Percentiles rank a stretch among this genome's conserved stretches.
phyloP scores from a whole-genome alignment of 2,113 vertebrate species.

The Dendrocopos noguchii region DNA sequence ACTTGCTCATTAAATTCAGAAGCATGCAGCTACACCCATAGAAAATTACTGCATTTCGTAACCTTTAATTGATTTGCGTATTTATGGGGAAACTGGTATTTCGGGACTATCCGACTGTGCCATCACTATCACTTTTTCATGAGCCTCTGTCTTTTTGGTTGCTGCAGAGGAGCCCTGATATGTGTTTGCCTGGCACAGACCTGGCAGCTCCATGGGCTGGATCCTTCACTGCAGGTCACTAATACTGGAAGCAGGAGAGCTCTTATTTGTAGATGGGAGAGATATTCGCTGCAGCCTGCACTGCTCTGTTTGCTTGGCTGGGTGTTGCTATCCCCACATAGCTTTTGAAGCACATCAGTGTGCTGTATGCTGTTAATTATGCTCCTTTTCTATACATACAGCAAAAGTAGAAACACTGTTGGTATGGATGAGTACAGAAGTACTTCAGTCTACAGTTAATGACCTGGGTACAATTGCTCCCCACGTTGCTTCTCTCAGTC shows the following conservation, averaged over 20 bases:
- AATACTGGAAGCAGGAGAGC: neutral
- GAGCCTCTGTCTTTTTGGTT: neutral
- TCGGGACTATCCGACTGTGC: conserved; percentile 49
- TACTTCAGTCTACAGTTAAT: neutral
- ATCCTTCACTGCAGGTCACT: conserved; percentile 50
- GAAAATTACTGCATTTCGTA: conserved; percentile 68
- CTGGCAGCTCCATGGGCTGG: neutral
- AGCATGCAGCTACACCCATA: conserved; percentile 63
- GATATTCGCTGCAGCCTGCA: conserved; percentile 37
- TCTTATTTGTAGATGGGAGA: conserved; percentile 28
- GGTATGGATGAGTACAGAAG: neutral
- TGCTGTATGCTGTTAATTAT: neutral
- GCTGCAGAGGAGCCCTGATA: neutral
- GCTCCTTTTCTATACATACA: neutral
- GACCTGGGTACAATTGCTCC: neutral
- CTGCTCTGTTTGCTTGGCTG: conserved; percentile 45
- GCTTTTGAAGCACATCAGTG: neutral
- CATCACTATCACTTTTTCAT: neutral
- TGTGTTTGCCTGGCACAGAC: neutral
- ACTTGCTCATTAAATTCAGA: conserved; percentile 62
- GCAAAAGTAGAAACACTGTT: neutral
- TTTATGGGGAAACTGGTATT: conserved; percentile 67
- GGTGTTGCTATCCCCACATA: conserved; percentile 41
- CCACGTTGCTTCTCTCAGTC: neutral
- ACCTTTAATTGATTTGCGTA: conserved; percentile 61